Evolutionary conservation across 2,888 invertebrate species (phyloP), one percentile per base, ranked within the genome.

Genomic region (Aspidiotus destructor): DNA sequence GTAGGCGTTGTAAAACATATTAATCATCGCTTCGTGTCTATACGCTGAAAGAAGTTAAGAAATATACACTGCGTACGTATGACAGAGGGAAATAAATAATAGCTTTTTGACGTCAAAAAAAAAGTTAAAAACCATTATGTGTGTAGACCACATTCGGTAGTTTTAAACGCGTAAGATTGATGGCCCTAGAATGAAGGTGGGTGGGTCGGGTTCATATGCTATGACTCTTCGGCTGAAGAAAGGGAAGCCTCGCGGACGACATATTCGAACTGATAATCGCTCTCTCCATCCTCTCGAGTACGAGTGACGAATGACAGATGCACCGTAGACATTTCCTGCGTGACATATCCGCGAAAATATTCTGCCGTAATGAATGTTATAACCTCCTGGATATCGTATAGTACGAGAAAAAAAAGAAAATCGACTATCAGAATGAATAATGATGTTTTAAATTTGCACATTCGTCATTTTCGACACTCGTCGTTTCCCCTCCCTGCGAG

Each of bases 1-100:
- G 67, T 67, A 67, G 67, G 67, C 67, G 67, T 67, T 67, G 67
- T 67, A 67, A 67, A 67, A 67, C 67, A 67, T 67, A 67, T 67
- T 67, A 67, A 67, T 67, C 67, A 67, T 67, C 67, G 67, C 67
- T 67, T 60, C 60, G 67, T 28, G 28, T 28, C 28, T 28, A 60
- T 67, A 67, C 67, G 67, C 60, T 67, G 67, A 67, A 67, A 67
- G 67, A 67, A 67, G 67, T 67, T 67, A 67, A 67, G 60, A 67
- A 67, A 67, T 67, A 60, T 28, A 67, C 60, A 67, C 60, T 60
- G 48, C 58, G 58, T 67, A 67, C 67, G 57, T 67, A 67, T 67
- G 67, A 67, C 67, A 67, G 67, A 67, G 58, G 67, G 67, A 67
- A 67, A 67, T 67, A 67, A 67, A 67, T 67, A 67, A 67, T 67